phyloP scores from a whole-genome alignment of 1,140 invertebrate species.

The Camponotus floridanus region DNA sequence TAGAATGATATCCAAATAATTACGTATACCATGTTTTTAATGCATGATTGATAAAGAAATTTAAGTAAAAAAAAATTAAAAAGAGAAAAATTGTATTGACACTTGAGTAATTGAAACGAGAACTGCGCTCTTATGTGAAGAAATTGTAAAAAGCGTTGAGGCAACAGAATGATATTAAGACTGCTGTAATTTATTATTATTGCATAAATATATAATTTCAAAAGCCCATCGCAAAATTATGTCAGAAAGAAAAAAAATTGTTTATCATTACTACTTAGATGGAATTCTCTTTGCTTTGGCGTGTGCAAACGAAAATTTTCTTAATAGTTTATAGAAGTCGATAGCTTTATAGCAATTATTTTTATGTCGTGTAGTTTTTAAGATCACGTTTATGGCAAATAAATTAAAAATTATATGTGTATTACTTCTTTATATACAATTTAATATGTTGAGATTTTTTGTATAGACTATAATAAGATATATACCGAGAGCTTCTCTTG shows the following conservation, averaged over 20 bases:
- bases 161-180: conserved; percentile 33
- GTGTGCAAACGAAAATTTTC: background rate
- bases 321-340: background rate
- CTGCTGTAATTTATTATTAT: conserved; percentile 35
- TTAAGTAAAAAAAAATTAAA: background rate
- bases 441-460: conserved; percentile 44
- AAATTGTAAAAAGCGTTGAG: background rate
- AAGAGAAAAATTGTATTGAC: background rate
- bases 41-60: background rate
- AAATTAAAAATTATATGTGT: conserved; percentile 32
- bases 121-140: background rate
- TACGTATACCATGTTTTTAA: background rate
- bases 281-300: background rate
- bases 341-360: conserved; percentile 27
- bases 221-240: conserved; percentile 7
- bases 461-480: background rate
- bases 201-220: conserved; percentile 1
- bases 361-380: conserved; percentile 30
- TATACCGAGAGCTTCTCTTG: background rate
- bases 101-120: conserved; percentile 6
- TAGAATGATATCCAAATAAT: conserved; percentile 12
- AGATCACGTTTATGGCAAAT: conserved; percentile 20
- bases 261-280: conserved; percentile 1
- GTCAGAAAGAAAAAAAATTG: background rate
- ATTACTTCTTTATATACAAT: conserved; percentile 29